Conservation (phyloP, 64 coral and sea anemone genomes). For the Porites lutea region DNA sequence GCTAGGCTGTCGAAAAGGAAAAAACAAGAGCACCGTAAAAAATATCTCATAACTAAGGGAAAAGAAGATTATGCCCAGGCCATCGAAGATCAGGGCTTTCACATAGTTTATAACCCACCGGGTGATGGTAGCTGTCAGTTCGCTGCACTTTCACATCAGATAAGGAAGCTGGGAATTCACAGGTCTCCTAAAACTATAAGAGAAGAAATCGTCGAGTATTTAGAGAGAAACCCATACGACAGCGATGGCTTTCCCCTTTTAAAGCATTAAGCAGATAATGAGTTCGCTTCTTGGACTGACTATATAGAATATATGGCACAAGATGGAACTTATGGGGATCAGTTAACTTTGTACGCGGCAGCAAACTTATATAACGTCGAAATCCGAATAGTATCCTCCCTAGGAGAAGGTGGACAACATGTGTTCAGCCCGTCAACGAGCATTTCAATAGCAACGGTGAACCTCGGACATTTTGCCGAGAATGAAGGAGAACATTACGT, state of each 20-base stretch:
- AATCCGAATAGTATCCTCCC: constrained; percentile 20
- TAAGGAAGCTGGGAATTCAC: neutral
- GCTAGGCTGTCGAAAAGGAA: constrained; percentile 28
- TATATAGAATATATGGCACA: constrained; percentile 29
- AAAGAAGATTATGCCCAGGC: constrained; percentile 8
- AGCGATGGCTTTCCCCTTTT: constrained; percentile 21
- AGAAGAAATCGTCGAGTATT: constrained; percentile 13
- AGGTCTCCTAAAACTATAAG: constrained; percentile 22
- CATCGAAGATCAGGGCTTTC: constrained; percentile 36
- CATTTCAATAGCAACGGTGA: too few species aligned
- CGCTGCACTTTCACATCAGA: too few species aligned
- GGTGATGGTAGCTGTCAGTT: constrained; percentile 28
- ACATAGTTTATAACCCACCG: constrained; percentile 26
- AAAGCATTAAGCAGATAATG: constrained; percentile 11
- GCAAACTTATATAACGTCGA: constrained; percentile 22
- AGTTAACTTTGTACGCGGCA: constrained; percentile 29
- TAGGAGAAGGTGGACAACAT: constrained; percentile 14
- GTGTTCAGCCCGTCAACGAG: neutral
- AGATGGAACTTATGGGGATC: constrained; percentile 23
- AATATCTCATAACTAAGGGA: neutral
- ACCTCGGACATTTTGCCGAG: constrained; percentile 45
- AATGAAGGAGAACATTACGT: too few species aligned
- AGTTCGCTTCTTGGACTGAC: neutral
- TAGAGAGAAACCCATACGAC: constrained; percentile 1
- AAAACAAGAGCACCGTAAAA: constrained; percentile 6